phyloP scores from a whole-genome alignment of 2,113 vertebrate species.

The Vanacampus margaritifer region DNA sequence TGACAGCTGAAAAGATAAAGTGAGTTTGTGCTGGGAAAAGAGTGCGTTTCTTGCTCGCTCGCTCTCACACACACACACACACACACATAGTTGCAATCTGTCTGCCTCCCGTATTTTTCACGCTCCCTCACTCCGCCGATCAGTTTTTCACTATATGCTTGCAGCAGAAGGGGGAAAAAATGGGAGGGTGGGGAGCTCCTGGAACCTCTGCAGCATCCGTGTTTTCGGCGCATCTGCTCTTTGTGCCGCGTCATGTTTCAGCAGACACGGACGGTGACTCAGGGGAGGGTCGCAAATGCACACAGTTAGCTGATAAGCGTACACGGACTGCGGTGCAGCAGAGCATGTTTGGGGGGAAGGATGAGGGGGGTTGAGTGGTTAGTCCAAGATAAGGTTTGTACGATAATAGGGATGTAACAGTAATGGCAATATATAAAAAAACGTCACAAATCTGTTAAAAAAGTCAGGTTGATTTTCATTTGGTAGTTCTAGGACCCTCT shows the following conservation, averaged over 20 bases:
- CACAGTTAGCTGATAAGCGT: slow-evolving; percentile 4
- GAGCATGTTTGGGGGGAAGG: slow-evolving; percentile 44
- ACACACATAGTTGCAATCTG: slow-evolving; percentile 18
- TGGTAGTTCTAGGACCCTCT: too few relatives aligned
- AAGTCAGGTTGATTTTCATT: too few relatives aligned
- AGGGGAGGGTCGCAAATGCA: slow-evolving; percentile 35
- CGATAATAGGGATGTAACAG: too few relatives aligned
- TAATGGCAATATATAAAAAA: too few relatives aligned
- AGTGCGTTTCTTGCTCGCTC: slow-evolving; percentile 1
- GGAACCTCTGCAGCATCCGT: slow-evolving; percentile 42
- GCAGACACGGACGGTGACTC: slow-evolving; percentile 36
- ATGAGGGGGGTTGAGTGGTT: slow-evolving; percentile 30
- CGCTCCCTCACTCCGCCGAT: slow-evolving; percentile 18
- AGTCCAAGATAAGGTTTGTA: slow-evolving; percentile 50
- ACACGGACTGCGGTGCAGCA: slow-evolving; percentile 26
- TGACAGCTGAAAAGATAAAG: background rate
- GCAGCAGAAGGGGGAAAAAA: slow-evolving; percentile 33
- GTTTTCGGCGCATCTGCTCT: slow-evolving; percentile 36
- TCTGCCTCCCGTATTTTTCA: slow-evolving; percentile 10
- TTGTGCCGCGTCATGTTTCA: slow-evolving; percentile 39
- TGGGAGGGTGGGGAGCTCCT: slow-evolving; percentile 18
- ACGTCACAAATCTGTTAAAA: too few relatives aligned
- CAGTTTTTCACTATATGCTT: slow-evolving; percentile 34
- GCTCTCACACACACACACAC: background rate
- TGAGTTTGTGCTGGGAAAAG: slow-evolving; percentile 3